Evolutionary conservation across 2,797 vertebrate species (phyloP), one percentile per base, ranked within the genome.

Genomic region (Artibeus lituratus): DNA sequence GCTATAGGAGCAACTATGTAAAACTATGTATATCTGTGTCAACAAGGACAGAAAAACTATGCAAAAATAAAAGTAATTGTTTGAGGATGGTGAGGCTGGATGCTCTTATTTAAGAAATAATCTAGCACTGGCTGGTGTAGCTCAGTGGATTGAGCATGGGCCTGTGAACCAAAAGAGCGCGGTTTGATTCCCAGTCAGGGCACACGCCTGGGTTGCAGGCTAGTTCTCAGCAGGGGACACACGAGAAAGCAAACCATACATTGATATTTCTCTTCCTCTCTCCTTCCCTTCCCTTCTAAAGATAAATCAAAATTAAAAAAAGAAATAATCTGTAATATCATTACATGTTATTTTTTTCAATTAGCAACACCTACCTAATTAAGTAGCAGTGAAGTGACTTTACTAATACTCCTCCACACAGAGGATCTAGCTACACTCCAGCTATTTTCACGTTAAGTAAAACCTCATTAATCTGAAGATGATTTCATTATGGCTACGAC

Each of bases 341-440:
- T 18, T 74, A 29, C 39, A n/a, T 22, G 22, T 65, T 35, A 87
- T 47, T 69, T 89, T 91, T 44, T 94, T 70, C 35, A 59, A 37
- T 49, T 77, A 85, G 91, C 94, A 96, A 15, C 86, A 59, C 21
- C 62, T 78, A 94, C 22, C 42, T 62, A 90, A 72, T 69, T 94
- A 95, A 91, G 55, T 73, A 37, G 53, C 53, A 96, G n/a, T 55
- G 47, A 95, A 90, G 22, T 76, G 55, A 81, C 84, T 95, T 88
- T 91, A 84, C 51, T 83, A 90, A 81, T 53, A 72, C 29, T 74
- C 35, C 5, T 87, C 44, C 19, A 69, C 21, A 62, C 0, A 53
- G 18, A 77, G 73, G 87, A 53, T 76, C 47, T 72, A 47, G 39
- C 53, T 87, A 1, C 62, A 81, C 22, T 57, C 18, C 49, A 51